Evolutionary conservation across 2,888 invertebrate genomes (phyloP).

Genomic region (Urechis unicinctus): DNA sequence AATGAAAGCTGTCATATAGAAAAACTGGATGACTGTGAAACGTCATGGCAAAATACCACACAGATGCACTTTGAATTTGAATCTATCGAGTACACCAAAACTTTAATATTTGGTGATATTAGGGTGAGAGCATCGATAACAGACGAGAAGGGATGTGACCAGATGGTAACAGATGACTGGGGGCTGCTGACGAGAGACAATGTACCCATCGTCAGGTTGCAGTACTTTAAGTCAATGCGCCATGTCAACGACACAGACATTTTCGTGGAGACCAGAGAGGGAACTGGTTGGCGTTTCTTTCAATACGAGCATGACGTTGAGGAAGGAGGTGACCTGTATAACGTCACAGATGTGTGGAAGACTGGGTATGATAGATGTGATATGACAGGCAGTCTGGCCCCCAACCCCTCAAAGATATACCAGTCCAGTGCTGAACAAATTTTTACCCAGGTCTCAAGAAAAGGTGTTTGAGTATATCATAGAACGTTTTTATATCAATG

Average conservation of each 20-base stretch:
- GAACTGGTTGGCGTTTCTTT: background rate
- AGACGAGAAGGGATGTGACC: background rate
- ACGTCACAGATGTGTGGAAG: slow-evolving; percentile 31
- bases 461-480: no score
- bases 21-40: background rate
- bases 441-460: no score
- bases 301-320: no score
- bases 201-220: slow-evolving; percentile 2
- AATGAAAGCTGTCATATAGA: background rate
- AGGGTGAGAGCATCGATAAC: slow-evolving; percentile 3
- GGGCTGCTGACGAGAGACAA: background rate
- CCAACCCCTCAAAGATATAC: no score
- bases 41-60: background rate
- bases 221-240: slow-evolving; percentile 1
- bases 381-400: slow-evolving; percentile 31
- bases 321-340: slow-evolving; percentile 23
- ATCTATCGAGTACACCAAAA: background rate
- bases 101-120: slow-evolving; percentile 33
- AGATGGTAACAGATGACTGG: background rate
- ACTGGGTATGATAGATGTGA: slow-evolving; percentile 35
- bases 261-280: background rate
- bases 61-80: background rate
- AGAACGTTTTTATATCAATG: no score
- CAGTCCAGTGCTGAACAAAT: no score
- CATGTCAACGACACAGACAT: background rate